Evolutionary conservation across 2,888 invertebrate species (phyloP).

Genomic region (Keiferia lycopersicella): DNA sequence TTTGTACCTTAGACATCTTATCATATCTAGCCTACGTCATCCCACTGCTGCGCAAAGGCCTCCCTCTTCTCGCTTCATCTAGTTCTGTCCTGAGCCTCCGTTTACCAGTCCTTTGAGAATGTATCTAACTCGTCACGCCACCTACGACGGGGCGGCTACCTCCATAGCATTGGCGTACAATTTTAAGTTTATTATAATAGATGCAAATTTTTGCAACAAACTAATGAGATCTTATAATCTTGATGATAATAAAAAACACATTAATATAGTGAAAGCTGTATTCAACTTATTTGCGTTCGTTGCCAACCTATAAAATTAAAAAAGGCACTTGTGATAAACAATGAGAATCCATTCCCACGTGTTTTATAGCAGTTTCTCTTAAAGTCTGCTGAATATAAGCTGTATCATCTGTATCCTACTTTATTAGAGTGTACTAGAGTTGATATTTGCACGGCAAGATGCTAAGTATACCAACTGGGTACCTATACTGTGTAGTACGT

Average conservation of each 20-base stretch:
- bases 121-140: no score
- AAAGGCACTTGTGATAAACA: neutral
- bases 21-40: no score
- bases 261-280: neutral
- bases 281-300: neutral
- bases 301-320: neutral
- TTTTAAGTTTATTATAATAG: neutral
- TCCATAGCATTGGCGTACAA: no score
- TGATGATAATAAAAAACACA: neutral
- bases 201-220: neutral
- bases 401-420: neutral
- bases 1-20: no score
- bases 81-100: no score
- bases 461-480: neutral
- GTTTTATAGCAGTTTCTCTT: constrained; percentile 4
- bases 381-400: neutral
- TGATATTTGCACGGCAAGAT: neutral
- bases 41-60: no score
- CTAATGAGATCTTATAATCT: neutral
- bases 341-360: constrained; percentile 1
- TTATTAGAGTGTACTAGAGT: neutral
- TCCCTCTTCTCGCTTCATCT: no score
- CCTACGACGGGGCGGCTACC: no score
- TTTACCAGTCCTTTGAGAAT: no score
- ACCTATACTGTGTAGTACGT: neutral